Percentiles rank a stretch among this genome's conserved stretches.
phyloP scores from a whole-genome alignment of 2,113 vertebrate species.

The Casuarius casuarius region DNA sequence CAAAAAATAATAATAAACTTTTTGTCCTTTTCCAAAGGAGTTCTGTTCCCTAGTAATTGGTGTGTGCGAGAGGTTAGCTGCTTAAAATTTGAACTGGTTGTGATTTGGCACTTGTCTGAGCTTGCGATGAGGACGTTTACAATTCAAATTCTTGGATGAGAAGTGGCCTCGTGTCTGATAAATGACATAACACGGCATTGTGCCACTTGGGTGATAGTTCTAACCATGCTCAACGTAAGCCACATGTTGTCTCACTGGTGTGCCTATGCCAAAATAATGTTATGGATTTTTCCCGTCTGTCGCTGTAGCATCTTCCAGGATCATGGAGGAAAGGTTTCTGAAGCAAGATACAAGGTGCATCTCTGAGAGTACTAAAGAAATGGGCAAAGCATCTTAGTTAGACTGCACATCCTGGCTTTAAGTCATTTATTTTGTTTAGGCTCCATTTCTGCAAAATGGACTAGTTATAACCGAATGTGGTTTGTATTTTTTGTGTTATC shows the following conservation, averaged over 20 bases:
- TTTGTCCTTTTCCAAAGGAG: background rate
- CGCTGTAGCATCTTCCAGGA: accelerated
- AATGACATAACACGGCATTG: accelerated
- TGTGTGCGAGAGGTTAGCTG: background rate
- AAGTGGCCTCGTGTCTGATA: background rate
- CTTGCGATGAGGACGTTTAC: background rate
- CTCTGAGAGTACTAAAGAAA: background rate
- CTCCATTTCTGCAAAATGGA: slow-evolving; percentile 26
- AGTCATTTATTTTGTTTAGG: background rate
- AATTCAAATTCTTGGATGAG: background rate
- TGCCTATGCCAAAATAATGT: accelerated
- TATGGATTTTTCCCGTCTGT: background rate
- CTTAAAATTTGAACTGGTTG: background rate
- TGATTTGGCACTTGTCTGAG: background rate
- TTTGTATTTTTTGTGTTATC: slow-evolving; percentile 51
- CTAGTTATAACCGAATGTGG: background rate
- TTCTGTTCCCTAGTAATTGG: background rate
- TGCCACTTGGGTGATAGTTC: background rate
- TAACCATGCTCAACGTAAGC: accelerated
- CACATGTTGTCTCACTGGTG: accelerated
- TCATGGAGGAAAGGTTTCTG: background rate
- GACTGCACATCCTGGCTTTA: background rate
- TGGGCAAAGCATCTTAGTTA: background rate
- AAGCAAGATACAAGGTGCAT: background rate
- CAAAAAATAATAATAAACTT: accelerated